Evolutionary conservation across 2,113 vertebrate genomes (phyloP), one percentile per base, ranked within the genome.

Genomic region (Himantopus leucocephalus): DNA sequence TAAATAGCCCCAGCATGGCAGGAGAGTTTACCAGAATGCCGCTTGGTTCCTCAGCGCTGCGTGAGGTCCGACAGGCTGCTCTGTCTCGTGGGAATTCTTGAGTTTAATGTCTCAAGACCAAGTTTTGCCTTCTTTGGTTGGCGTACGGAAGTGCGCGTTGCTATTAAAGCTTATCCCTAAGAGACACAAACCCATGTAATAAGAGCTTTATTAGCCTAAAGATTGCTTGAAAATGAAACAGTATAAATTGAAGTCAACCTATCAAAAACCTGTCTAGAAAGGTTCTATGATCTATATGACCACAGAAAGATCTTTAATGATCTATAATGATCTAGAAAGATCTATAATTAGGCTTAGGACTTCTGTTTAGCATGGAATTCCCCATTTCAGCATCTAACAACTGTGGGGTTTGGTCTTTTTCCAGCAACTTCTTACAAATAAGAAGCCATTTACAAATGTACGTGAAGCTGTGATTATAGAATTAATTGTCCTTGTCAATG

Each of bases 281-380:
- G 91, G 89, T 91, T 39, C 39, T 11, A 39, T 39, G 39, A 39
- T 39, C 39, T 39, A 39, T 39, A 39, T 39, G 39, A 39, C 12
- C 39, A 39, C 39, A 39, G 39, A 39, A 39, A 12, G 39, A 39
- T 39, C 39, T 39, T 39, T 39, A 39, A 39, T 39, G 39, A 39
- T 39, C 39, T 39, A 39, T 39, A 39, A 39, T 39, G 39, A 39
- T 39, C 39, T 39, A 39, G 39, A 39, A 39, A 94, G 62, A 74
- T 62, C 81, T 94, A 7, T 81, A 77, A 94, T 93, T 90, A 95
- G 68, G 48, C 86, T 77, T 82, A 83, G 52, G 45, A 67, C 56
- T 92, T 87, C 39, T 89, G 78, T 34, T 96, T 83, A 68, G 58
- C 8, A 7, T 82, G 98, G 96, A 98, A 97, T 98, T 98, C 95